Percentiles rank a stretch among this genome's conserved stretches.
Conservation (phyloP, 2,888 invertebrate genomes). For the Ligdia adustata region DNA sequence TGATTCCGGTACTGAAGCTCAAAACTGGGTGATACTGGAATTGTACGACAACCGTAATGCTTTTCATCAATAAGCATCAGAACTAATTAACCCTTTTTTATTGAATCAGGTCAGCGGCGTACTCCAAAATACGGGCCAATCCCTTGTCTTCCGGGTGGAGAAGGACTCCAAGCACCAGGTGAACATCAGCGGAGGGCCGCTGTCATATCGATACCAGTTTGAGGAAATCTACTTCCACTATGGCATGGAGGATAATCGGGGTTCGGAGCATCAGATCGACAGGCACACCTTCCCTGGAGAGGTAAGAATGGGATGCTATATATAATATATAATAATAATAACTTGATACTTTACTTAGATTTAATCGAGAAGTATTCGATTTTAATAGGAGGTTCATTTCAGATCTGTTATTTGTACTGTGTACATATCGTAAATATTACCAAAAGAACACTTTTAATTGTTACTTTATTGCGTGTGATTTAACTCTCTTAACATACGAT, state of each 20-base stretch:
- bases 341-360: no score
- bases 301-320: constrained; percentile 85
- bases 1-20: no score
- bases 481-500: no score
- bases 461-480: no score
- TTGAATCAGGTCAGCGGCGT: constrained; percentile 90
- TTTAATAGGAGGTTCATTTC: no score
- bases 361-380: no score
- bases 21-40: no score
- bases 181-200: constrained; percentile 97
- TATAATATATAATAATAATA: neutral
- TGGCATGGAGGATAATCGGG: constrained; percentile 93
- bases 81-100: neutral
- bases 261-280: constrained; percentile 98
- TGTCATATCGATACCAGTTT: constrained; percentile 97
- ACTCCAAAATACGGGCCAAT: constrained; percentile 97
- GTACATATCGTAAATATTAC: no score
- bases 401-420: no score
- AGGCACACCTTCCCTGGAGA: constrained; percentile 98
- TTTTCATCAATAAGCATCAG: no score
- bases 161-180: constrained; percentile 95
- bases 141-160: constrained; percentile 95
- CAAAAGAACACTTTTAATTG: no score
- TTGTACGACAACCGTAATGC: no score
- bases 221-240: constrained; percentile 98